Evolutionary conservation across 2,888 invertebrate species (phyloP).

Genomic region (Trypoxylon attenuatum): DNA sequence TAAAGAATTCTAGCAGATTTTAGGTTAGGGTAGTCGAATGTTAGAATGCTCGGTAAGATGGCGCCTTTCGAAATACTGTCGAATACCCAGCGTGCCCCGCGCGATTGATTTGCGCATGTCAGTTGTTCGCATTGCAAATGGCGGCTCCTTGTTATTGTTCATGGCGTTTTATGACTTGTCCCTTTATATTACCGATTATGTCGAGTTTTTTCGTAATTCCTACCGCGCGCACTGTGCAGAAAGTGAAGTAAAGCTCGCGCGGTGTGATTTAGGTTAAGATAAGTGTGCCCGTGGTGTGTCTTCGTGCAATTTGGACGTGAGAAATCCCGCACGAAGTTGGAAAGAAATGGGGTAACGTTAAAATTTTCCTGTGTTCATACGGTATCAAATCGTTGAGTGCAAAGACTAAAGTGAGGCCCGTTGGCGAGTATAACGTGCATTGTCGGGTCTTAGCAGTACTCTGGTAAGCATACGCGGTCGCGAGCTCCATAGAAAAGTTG

Average conservation of each 20-base stretch:
- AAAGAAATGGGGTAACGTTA: constrained; percentile 74
- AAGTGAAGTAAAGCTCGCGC: constrained; percentile 65
- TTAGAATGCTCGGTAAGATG: constrained; percentile 69
- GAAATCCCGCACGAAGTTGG: constrained; percentile 69
- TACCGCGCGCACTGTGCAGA: constrained; percentile 65
- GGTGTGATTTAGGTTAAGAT: constrained; percentile 63
- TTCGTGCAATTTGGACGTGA: constrained; percentile 64
- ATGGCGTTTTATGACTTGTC: constrained; percentile 82
- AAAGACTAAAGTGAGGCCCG: constrained; percentile 49
- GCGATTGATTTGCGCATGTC: constrained; percentile 82
- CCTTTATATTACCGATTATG: constrained; percentile 73
- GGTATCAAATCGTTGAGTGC: constrained; percentile 62
- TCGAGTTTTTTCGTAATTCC: constrained; percentile 69
- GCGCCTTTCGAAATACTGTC: too few species aligned
- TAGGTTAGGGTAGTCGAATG: constrained; percentile 51
- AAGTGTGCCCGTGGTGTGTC: constrained; percentile 64
- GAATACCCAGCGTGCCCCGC: constrained; percentile 70
- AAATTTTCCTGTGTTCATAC: constrained; percentile 68
- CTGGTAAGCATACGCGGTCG: constrained; percentile 29
- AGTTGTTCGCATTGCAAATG: constrained; percentile 95
- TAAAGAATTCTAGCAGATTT: constrained; percentile 3
- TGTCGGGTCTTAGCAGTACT: constrained; percentile 22
- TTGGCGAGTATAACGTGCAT: constrained; percentile 17
- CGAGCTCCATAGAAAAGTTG: constrained; percentile 14
- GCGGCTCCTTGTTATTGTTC: constrained; percentile 99